Conservation (phyloP, 2,797 vertebrate species). For the Cetoscarus ocellatus region DNA sequence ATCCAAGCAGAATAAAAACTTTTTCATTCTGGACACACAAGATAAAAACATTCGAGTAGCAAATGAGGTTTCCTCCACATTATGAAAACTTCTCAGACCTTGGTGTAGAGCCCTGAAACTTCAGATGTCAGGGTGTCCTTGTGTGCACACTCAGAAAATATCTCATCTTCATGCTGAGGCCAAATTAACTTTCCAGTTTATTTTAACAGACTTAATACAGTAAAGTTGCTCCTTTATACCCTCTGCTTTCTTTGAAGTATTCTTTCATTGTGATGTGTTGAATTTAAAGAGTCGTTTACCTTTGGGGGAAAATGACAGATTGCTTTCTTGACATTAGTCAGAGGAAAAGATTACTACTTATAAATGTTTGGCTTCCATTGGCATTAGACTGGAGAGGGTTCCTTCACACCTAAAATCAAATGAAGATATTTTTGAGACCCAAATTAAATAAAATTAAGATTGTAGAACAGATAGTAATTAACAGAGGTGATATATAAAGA, state of each 20-base stretch:
- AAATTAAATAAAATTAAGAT: too few species aligned
- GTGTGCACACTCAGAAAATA: neutral
- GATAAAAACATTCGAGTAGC: neutral
- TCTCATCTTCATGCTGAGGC: neutral
- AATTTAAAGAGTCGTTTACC: too few species aligned
- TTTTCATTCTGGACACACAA: neutral
- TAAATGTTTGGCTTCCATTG: too few species aligned
- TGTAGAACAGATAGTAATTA: too few species aligned
- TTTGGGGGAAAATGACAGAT: too few species aligned
- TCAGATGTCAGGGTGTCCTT: conserved; percentile 9
- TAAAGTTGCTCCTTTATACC: neutral
- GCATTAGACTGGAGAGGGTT: too few species aligned
- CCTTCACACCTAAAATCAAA: too few species aligned
- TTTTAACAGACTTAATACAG: neutral
- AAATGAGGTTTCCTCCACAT: neutral
- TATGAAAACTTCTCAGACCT: neutral
- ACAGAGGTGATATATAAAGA: too few species aligned
- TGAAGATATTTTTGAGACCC: too few species aligned
- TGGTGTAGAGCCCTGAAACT: neutral
- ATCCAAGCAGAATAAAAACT: neutral
- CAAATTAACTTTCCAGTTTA: neutral
- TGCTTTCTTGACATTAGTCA: too few species aligned
- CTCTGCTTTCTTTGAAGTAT: neutral
- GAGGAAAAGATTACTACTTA: too few species aligned
- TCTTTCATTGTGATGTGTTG: too few species aligned